Evolutionary conservation across 2,113 vertebrate species (phyloP), one percentile per base, ranked within the genome.

Genomic region (Gopherus evgoodei): DNA sequence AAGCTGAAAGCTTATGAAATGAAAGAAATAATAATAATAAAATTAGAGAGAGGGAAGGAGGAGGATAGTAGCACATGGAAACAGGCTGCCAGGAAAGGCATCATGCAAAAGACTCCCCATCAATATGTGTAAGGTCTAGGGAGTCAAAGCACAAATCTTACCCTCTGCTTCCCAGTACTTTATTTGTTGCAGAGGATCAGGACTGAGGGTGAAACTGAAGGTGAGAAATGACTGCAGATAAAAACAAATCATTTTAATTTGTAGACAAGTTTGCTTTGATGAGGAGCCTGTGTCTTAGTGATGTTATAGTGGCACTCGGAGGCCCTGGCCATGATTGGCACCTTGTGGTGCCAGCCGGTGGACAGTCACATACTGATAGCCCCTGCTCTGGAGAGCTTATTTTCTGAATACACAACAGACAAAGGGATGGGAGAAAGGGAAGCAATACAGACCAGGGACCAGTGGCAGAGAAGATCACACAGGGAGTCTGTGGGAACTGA

Each of bases 1-100:
- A 98, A 98, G 93, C 96, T 95, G 92, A 96, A 94, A 97, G 97
- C 97, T 97, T 98, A 98, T 97, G 96, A 98, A 97, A 97, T 96
- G 95, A 97, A 96, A 98, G 85, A 90, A 94, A 97, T 93, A 97
- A 97, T 97, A 98, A 97, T 95, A 97, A 97, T 96, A 98, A 97
- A 97, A 98, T 97, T 96, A 96, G 95, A 91, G 87, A 31, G 24
- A 19, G 24, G 69, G 31, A 13, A 81, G 78, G 19, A 16, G 54
- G 10, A 29, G 38, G 57, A 19, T 25, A 86, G 85, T 85, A 54
- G 57, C 16, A 10, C 72, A 50, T 84, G 56, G 82, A 96, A 97
- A 83, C 69, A 97, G 96, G 97, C 91, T 96, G 80, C 57, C 65
- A 57, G 47, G 83, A 94, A 93, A 76, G 62, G 24, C 79, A 96